Evolutionary conservation across 2,113 vertebrate genomes (phyloP), one percentile per base, ranked within the genome.

Genomic region (Nettapus auritus): DNA sequence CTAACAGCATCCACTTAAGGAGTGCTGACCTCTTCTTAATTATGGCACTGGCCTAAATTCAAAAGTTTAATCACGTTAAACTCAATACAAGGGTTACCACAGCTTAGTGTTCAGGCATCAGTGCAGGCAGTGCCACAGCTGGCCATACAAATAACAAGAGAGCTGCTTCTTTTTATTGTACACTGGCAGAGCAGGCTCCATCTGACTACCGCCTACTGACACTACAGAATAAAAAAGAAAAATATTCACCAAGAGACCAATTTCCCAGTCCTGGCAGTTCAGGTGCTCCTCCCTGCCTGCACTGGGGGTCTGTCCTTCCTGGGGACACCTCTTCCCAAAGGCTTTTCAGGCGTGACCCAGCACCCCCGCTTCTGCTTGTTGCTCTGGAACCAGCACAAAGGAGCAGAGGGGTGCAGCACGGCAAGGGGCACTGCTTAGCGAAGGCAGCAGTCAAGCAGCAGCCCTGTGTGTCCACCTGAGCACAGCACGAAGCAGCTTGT

Each of bases 401-500:
- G 5, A 64, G 67, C n/a, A 4, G 52, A 0, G 1, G 18, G 34
- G 23, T n/a, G n/a, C 31, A 62, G 36, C 40, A 6, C 0, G 16
- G 52, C 10, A n/a, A 74, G 67, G 22, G 60, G 23, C 56, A 42
- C 33, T 2, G 2, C 57, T 33, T 10, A 9, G 8, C 8, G 4
- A 53, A 71, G 21, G 42, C 11, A 42, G n/a, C 33, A 73, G 44
- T 55, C 44, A 34, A 62, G n/a, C 11, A 56, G 2, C 66, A 89
- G 66, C 29, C 50, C 34, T 4, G 1, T 6, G 6, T 12, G 3
- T 0, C 21, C 5, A n/a, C 20, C 36, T 1, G 0, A 55, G 78
- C 55, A 29, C 56, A 15, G 29, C 0, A 2, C 46, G 31, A 67
- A 60, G 25, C 3, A 1, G 26, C 28, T 15, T 13, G 23, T 5